These are phyloP conservation scores for Ptilorrhoa leucosticta DNA, from an alignment of 2,113 vertebrate genomes.

Conservation along the genomic window DNA sequence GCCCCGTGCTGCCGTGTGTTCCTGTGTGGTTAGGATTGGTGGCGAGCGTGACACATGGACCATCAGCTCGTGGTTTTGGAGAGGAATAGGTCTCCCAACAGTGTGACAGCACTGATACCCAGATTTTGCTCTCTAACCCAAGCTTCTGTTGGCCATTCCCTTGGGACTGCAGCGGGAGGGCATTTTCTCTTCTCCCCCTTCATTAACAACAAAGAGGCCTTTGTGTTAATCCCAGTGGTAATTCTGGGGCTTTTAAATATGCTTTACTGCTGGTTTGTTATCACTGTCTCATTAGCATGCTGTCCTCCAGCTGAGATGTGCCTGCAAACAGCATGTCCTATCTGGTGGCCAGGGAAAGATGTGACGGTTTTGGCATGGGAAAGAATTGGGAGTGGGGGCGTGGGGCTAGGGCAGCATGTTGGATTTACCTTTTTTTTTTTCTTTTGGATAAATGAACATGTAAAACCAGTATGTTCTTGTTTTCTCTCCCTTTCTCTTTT, in stretches of 20 bases:
- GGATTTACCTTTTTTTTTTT: neutral
- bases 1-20: accelerated
- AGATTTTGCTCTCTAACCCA: neutral
- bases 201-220: conserved; percentile 1
- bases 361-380: neutral
- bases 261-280: neutral
- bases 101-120: neutral
- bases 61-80: neutral
- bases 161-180: neutral
- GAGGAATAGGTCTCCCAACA: neutral
- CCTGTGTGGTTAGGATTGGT: no score
- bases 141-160: neutral
- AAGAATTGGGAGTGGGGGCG: neutral
- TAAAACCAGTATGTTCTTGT: neutral
- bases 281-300: conserved; percentile 1
- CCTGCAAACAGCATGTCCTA: neutral
- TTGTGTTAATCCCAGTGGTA: conserved; percentile 31
- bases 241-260: neutral
- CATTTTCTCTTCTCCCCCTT: neutral
- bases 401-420: neutral
- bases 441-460: neutral
- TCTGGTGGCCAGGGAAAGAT: neutral
- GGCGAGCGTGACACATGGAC: neutral
- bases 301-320: neutral
- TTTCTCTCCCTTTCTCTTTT: neutral